Evolutionary conservation across 1,140 invertebrate genomes (phyloP), one percentile per base, ranked within the genome.

Genomic region (Hydropsyche tenuis): DNA sequence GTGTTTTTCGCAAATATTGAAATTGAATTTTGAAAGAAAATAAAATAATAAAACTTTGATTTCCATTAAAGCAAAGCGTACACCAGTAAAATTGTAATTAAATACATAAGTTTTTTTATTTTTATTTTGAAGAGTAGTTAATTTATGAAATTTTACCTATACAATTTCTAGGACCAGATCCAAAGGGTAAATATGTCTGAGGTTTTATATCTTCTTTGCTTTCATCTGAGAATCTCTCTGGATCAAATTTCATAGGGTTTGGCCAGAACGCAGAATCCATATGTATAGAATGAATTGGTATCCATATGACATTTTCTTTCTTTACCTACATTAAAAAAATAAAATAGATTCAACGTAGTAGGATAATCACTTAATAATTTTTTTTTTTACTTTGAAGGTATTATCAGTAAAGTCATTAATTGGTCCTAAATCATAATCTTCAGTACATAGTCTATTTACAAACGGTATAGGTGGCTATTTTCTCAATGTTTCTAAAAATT

Each of bases 211-310:
- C 64, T 11, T 27, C 42, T 46, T 71, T 66, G 53, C 74, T 77
- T 27, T 77, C 79, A 22, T 65, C 51, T 20, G 73, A 69, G 72
- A 92, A 93, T 74, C 90, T 82, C 12, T 91, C 88, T 0, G 91
- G 91, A 79, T 91, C 83, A 79, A 91, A 93, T 12, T 79, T 78
- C 5, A 89, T 84, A 1, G 91, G 90, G 43, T 92, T 82, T 1
- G 84, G 80, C 80, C 85, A 92, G 66, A 85, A 81, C 16, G 86
- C 76, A 0, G 84, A 79, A 77, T 91, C 86, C 11, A 76, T 76
- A 27, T 87, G 86, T 3, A 87, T 46, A 12, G 77, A 79, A 42
- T 78, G 43, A 0, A 82, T 65, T 0, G 85, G 81, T 16, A 87
- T 80, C 1, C 78, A 73, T 16, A 86, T 71, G 1, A 45, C 63